A percentile compares a stretch with the other conserved stretches of the same genome.
Evolutionary conservation across 2,113 vertebrate genomes (phyloP).

Genomic region (Lepisosteus osseus): DNA sequence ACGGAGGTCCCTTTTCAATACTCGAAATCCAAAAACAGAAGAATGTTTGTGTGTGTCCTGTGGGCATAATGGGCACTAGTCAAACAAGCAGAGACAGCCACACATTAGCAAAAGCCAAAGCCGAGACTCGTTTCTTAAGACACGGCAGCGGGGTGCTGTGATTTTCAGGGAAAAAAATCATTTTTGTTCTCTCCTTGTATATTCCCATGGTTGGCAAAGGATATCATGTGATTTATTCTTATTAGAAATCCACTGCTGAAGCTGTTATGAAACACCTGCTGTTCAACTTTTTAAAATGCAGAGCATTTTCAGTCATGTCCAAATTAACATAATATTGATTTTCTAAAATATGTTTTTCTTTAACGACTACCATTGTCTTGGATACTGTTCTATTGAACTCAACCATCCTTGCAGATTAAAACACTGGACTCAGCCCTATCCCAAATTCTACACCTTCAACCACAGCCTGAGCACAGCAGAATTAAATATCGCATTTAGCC

Average conservation of each 20-base stretch:
- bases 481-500: conserved; percentile 23
- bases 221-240: too few species aligned
- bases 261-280: conserved; percentile 10
- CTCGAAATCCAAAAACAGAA: neutral
- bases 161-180: too few species aligned
- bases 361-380: conserved; percentile 11
- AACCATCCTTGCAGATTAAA: conserved; percentile 27
- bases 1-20: neutral
- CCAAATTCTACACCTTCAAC: conserved; percentile 8
- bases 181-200: too few species aligned
- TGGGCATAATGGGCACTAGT: too few species aligned
- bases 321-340: too few species aligned
- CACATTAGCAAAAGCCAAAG: neutral
- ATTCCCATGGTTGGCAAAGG: too few species aligned
- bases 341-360: conserved; percentile 20
- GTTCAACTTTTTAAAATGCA: too few species aligned
- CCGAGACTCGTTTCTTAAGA: neutral
- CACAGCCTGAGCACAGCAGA: conserved; percentile 1
- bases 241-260: neutral
- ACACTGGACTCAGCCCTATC: neutral
- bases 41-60: too few species aligned
- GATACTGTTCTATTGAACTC: conserved; percentile 11
- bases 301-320: too few species aligned
- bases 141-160: neutral
- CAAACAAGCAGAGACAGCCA: neutral